These are phyloP conservation scores for Muschampia plurimacula DNA, from an alignment of 2,888 invertebrate species.

Conservation along the genomic window DNA sequence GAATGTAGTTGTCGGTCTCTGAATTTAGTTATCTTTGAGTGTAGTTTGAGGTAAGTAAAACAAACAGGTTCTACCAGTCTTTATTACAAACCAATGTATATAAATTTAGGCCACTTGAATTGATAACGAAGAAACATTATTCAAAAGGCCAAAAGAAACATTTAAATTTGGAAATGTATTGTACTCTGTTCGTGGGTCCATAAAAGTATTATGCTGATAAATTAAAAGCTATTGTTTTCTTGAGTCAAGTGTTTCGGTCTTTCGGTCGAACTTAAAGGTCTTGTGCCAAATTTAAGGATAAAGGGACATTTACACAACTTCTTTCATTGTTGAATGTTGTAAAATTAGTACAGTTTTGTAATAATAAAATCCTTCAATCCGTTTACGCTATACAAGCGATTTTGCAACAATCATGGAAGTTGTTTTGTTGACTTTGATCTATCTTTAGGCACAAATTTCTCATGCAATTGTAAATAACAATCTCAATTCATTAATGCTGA, in stretches of 20 bases:
- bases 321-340: neutral
- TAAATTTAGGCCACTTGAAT: constrained; percentile 17
- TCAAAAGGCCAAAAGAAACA: constrained; percentile 15
- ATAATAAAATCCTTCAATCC: neutral
- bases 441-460: neutral
- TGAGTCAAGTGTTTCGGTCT: constrained; percentile 18
- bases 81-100: too few species aligned
- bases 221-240: constrained; percentile 24
- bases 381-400: neutral
- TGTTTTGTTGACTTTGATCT: neutral
- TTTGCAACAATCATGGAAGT: neutral
- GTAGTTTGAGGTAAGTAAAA: neutral
- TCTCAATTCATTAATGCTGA: neutral
- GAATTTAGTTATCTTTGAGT: too few species aligned
- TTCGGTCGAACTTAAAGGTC: constrained; percentile 10
- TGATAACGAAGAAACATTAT: constrained; percentile 14
- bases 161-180: constrained; percentile 1
- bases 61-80: neutral
- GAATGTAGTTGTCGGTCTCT: too few species aligned
- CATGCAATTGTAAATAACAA: neutral
- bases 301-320: neutral
- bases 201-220: constrained; percentile 1
- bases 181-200: constrained; percentile 1
- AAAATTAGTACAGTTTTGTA: neutral
- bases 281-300: constrained; percentile 14